phyloP scores from a whole-genome alignment of 1,140 invertebrate species.

The Anthonomus grandis region DNA sequence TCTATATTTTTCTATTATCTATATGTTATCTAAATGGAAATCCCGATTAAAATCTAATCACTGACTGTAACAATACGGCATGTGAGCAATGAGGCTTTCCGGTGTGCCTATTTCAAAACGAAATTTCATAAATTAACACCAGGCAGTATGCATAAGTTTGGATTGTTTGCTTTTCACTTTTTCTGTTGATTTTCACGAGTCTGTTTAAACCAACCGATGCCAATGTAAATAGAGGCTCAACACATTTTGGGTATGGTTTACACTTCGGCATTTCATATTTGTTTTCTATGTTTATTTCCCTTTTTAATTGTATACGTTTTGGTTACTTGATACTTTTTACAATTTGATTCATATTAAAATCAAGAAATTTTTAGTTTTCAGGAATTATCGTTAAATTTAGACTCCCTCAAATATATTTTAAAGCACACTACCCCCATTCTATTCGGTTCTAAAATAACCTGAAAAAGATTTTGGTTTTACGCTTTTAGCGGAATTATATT shows the following conservation, averaged over 20 bases:
- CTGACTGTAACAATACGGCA: too few relatives aligned
- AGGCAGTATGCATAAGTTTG: slow-evolving; percentile 6
- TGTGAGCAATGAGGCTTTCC: too few relatives aligned
- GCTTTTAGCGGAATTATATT: slow-evolving; percentile 26
- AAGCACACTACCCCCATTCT: slow-evolving; percentile 3
- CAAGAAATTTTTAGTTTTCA: too few relatives aligned
- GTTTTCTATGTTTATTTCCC: slow-evolving; percentile 29
- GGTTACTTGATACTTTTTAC: slow-evolving; percentile 2
- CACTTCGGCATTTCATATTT: slow-evolving; percentile 27
- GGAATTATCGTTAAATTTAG: too few relatives aligned
- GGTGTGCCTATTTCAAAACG: too few relatives aligned
- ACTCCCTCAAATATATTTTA: too few relatives aligned
- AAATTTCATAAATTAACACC: slow-evolving; percentile 12
- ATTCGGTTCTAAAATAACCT: neutral
- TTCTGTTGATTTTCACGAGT: slow-evolving; percentile 36
- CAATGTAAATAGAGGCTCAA: slow-evolving; percentile 35
- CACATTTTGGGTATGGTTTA: slow-evolving; percentile 32
- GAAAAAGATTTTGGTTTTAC: slow-evolving; percentile 22
- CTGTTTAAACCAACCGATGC: slow-evolving; percentile 36
- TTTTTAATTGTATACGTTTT: slow-evolving; percentile 26
- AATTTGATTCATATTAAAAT: too few relatives aligned
- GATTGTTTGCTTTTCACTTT: slow-evolving; percentile 39
- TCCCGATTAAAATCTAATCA: too few relatives aligned
- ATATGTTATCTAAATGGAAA: too few relatives aligned
- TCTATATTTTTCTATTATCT: too few relatives aligned